A percentile compares a stretch with the other conserved stretches of the same genome.
These are phyloP conservation scores for Netelia virgata DNA, from an alignment of 2,888 invertebrate genomes.

Conservation along the genomic window DNA sequence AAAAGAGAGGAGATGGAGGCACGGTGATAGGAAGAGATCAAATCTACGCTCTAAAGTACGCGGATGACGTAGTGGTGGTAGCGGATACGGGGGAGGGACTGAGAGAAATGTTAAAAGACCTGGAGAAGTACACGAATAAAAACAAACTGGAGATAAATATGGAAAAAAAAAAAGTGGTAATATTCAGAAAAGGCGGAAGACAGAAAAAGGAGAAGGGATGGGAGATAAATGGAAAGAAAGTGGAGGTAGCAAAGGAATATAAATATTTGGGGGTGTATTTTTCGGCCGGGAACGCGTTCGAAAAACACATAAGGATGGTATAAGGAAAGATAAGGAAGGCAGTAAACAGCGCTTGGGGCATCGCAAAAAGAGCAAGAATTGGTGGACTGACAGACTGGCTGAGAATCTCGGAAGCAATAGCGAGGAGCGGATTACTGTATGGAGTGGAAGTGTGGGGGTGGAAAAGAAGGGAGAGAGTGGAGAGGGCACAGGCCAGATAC, in stretches of 20 bases:
- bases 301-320: conserved; percentile 43
- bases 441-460: conserved; percentile 67
- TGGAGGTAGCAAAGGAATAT: conserved; percentile 65
- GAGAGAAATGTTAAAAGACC: conserved; percentile 43
- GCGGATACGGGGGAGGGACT: conserved; percentile 50
- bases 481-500: conserved; percentile 35
- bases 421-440: conserved; percentile 47
- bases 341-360: conserved; percentile 46
- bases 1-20: conserved; percentile 53
- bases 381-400: conserved; percentile 34
- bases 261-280: conserved; percentile 64
- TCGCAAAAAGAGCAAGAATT: conserved; percentile 45
- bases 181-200: conserved; percentile 60
- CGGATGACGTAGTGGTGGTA: conserved; percentile 66
- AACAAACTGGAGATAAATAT: conserved; percentile 54
- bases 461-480: background rate
- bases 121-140: conserved; percentile 46
- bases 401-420: conserved; percentile 47
- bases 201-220: conserved; percentile 37
- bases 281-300: conserved; percentile 11
- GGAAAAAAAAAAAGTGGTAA: conserved; percentile 58
- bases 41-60: conserved; percentile 59
- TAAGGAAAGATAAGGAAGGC: conserved; percentile 29
- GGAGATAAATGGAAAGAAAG: conserved; percentile 41
- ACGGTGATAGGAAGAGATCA: conserved; percentile 56